These are phyloP conservation scores for Caenorhabditis parvicauda DNA, from an alignment of 2,888 invertebrate species.

Conservation along the genomic window DNA sequence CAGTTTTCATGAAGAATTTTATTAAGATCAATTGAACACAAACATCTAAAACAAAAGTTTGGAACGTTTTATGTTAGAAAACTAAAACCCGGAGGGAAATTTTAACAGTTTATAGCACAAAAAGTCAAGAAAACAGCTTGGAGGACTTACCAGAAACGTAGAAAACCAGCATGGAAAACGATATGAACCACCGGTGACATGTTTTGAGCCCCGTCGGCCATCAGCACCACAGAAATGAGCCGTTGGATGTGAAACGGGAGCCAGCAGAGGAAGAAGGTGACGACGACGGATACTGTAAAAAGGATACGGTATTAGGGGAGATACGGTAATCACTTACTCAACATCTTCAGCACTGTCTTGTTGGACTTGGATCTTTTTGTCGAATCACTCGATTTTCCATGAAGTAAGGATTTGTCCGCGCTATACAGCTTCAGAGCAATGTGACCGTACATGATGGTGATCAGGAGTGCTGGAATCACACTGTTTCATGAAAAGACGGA, in stretches of 20 bases:
- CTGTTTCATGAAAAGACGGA: not conserved
- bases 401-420: conserved; percentile 20
- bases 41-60: too few relatives aligned
- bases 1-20: not conserved
- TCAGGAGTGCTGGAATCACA: conserved; percentile 43
- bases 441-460: conserved; percentile 57
- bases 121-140: too few relatives aligned
- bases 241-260: conserved; percentile 91
- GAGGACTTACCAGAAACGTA: conserved; percentile 43
- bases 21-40: not conserved
- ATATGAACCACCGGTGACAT: conserved; percentile 31
- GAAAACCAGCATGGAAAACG: conserved; percentile 34
- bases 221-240: conserved; percentile 71
- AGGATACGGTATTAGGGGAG: not conserved
- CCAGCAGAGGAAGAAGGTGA: conserved; percentile 92
- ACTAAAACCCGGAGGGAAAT: not conserved
- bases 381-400: conserved; percentile 6
- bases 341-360: conserved; percentile 31
- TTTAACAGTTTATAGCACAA: too few relatives aligned
- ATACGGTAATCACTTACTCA: conserved; percentile 22
- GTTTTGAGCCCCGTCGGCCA: conserved; percentile 23
- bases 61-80: not conserved
- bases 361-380: conserved; percentile 6
- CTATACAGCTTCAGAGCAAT: conserved; percentile 46
- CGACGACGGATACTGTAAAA: conserved; percentile 82